A percentile compares a stretch with the other conserved stretches of the same genome.
These are phyloP conservation scores for Ichneumoninae sp. DNA, from an alignment of 2,888 invertebrate species.

Conservation along the genomic window DNA sequence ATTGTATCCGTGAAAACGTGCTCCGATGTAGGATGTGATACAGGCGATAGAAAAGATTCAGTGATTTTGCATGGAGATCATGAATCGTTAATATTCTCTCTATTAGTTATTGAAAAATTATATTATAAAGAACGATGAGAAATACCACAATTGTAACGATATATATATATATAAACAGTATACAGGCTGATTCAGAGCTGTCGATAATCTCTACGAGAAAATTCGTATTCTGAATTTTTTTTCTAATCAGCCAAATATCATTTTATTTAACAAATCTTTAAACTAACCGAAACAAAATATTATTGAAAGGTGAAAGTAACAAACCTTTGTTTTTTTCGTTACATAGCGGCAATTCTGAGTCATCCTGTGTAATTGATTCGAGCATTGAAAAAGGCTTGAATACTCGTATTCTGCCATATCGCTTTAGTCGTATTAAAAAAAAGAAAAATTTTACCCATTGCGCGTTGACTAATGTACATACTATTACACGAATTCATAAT, in stretches of 20 bases:
- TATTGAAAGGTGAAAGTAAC: neutral
- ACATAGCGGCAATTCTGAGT: conserved; percentile 36
- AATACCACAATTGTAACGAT: conserved; percentile 64
- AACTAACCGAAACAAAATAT: conserved; percentile 17
- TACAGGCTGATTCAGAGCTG: conserved; percentile 30
- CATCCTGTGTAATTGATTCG: conserved; percentile 27
- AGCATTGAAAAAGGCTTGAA: conserved; percentile 11
- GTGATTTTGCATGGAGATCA: conserved; percentile 77
- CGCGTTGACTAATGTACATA: conserved; percentile 54
- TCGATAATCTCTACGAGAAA: conserved; percentile 8
- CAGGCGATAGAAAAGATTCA: conserved; percentile 76
- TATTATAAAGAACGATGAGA: conserved; percentile 59
- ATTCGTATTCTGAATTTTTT: neutral
- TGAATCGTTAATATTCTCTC: conserved; percentile 66
- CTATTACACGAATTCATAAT: conserved; percentile 43
- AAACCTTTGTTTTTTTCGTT: neutral
- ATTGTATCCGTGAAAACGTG: conserved; percentile 70
- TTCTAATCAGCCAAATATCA: neutral
- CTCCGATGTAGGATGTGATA: conserved; percentile 77
- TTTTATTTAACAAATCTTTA: conserved; percentile 7
- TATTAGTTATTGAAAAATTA: conserved; percentile 46
- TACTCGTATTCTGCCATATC: conserved; percentile 24
- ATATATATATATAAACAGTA: conserved; percentile 46
- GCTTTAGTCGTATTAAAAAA: conserved; percentile 38
- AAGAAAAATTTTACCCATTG: neutral